These are phyloP conservation scores for Molossus alvarezi DNA, from an alignment of 2,797 vertebrate genomes.

Conservation along the genomic window DNA sequence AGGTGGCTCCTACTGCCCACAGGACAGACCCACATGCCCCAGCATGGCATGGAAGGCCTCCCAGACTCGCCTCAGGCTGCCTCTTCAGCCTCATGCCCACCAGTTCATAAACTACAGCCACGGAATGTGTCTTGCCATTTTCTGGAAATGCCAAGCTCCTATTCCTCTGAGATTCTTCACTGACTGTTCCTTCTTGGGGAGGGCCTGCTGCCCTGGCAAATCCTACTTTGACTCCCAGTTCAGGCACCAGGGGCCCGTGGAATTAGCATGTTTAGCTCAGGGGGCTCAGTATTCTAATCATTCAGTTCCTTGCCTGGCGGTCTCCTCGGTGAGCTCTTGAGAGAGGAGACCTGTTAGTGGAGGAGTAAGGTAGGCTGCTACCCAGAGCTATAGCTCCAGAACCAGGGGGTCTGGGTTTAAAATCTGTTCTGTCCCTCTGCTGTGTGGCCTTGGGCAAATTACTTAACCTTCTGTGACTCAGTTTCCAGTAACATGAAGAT, in stretches of 20 bases:
- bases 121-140: not conserved
- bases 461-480: not conserved
- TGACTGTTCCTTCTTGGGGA: not conserved
- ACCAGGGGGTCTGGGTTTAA: not conserved
- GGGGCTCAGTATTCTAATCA: not conserved
- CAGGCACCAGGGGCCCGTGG: not conserved
- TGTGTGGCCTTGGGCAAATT: not conserved
- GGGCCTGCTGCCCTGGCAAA: not conserved
- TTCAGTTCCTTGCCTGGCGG: not conserved
- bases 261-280: not conserved
- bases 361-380: not conserved
- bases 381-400: not conserved
- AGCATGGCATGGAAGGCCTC: not conserved
- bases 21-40: not conserved
- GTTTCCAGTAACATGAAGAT: conserved; percentile 15
- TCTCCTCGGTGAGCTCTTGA: not conserved
- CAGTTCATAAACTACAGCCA: not conserved
- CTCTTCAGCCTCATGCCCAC: not conserved
- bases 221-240: not conserved
- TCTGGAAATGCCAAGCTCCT: not conserved
- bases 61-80: not conserved
- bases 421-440: not conserved
- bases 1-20: not conserved
- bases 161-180: not conserved
- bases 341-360: not conserved